Base-by-base conservation (phyloP, 2,797 vertebrate genomes). In the Coendou prehensilis region DNA sequence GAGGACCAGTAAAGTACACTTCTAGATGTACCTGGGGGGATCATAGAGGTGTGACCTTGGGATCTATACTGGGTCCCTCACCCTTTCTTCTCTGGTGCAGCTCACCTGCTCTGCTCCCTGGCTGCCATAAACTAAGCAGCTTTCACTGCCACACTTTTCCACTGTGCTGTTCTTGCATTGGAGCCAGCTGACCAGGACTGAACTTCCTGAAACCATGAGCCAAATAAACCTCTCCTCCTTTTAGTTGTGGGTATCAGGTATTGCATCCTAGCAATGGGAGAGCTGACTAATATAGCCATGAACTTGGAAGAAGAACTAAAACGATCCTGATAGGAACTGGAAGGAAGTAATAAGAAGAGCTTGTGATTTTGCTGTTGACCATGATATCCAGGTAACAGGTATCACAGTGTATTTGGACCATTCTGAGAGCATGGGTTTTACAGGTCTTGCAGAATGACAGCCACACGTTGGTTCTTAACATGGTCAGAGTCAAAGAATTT, bases 381-480 rank as follows among this genome's bases (percentile, higher is more conserved):
- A 4, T 86, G 73, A 57, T 41, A n/a, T 37, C 50, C 59, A 69
- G 56, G 37, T 76, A 83, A 76, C 20, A 45, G 13, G 10, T n/a
- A 63, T 79, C 18, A 45, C 20, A 84, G 23, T 41, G 20, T 80
- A 6, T 87, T 91, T 50, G 81, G 26, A 89, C 33, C 50, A 52
- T 88, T 93, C 57, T 81, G 86, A 94, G 76, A 94, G 71, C 28
- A 45, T 91, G 87, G 26, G 41, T 92, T 93, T 4, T 50, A 33
- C 41, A 59, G 59, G 52, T 5, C 17, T 91, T 76, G 17, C 0
- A 73, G 15, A 67, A 75, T 54, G 6, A 81, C 17, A 30, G 56
- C 11, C 28, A 56, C n/a, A 33, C 6, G 33, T 87, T 84, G 78
- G 75, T 82, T 45, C 28, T 30, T 52, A 79, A 61, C 37, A 67